A percentile compares a stretch with the other conserved stretches of the same genome.
These are phyloP conservation scores for Zaprionus lineosus DNA, from an alignment of 2,888 invertebrate species.

Conservation along the genomic window DNA sequence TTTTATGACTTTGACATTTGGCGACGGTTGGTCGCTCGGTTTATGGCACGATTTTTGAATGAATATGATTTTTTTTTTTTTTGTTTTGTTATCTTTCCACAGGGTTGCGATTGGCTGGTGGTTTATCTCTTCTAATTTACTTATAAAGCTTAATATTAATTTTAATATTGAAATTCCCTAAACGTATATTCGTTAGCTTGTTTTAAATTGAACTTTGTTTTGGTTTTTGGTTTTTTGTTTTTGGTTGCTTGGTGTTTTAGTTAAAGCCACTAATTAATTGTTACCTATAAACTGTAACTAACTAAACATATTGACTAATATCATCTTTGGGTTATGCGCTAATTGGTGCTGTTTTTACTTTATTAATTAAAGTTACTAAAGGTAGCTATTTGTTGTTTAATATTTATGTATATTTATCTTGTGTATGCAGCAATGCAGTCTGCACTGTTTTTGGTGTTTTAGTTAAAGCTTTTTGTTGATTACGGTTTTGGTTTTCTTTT, in stretches of 20 bases:
- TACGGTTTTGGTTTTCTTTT: slow-evolving; percentile 31
- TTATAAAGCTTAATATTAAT: slow-evolving; percentile 47
- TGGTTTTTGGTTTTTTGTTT: slow-evolving; percentile 31
- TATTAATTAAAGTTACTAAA: slow-evolving; percentile 30
- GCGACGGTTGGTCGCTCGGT: slow-evolving; percentile 55
- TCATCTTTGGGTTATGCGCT: slow-evolving; percentile 51
- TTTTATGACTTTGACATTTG: slow-evolving; percentile 75
- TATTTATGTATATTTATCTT: slow-evolving; percentile 18
- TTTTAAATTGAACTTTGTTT: slow-evolving; percentile 56
- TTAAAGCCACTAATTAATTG: slow-evolving; percentile 79
- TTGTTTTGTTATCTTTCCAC: slow-evolving; percentile 23
- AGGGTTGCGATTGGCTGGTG: slow-evolving; percentile 30
- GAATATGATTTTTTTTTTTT: slow-evolving; percentile 62
- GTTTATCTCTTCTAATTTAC: slow-evolving; percentile 39
- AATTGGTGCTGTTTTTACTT: slow-evolving; percentile 71
- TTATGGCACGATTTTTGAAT: slow-evolving; percentile 76
- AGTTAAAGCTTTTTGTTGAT: slow-evolving; percentile 69
- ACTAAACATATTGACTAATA: slow-evolving; percentile 65
- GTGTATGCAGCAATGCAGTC: slow-evolving; percentile 9
- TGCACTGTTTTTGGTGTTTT: slow-evolving; percentile 62
- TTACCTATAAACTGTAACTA: slow-evolving; percentile 65
- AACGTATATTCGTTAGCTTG: slow-evolving; percentile 76
- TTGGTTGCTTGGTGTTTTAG: slow-evolving; percentile 77
- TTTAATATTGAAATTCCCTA: slow-evolving; percentile 72
- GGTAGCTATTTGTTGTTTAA: slow-evolving; percentile 13